Evolutionary conservation across 1,140 invertebrate genomes (phyloP).

Genomic region (Drosophila santomea): DNA sequence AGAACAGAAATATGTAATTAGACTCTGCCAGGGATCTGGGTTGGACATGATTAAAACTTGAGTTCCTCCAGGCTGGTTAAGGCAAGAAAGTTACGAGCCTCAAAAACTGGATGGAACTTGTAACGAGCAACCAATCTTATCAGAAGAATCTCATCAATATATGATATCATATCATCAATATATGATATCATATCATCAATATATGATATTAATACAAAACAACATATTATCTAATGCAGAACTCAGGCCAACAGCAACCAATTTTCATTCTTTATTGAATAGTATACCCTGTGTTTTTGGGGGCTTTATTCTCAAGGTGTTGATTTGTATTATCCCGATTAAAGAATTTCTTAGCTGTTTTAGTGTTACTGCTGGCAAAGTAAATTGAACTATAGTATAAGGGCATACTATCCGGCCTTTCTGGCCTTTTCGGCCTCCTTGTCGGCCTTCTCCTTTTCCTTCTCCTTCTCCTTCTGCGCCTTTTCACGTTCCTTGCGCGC

Average conservation of each 20-base stretch:
- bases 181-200: not conserved
- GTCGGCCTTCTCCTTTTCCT: slow-evolving; percentile 42
- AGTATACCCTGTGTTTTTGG: not conserved
- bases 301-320: not conserved
- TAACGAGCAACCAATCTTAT: too few relatives aligned
- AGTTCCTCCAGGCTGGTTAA: not conserved
- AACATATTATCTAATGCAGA: not conserved
- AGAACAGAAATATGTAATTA: slow-evolving; percentile 8
- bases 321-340: not conserved
- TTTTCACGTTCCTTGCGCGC: slow-evolving; percentile 50
- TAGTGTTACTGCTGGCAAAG: slow-evolving; percentile 3
- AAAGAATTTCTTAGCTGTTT: not conserved
- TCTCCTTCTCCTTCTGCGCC: slow-evolving; percentile 37
- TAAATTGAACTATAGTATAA: not conserved
- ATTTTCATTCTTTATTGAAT: slow-evolving; percentile 31
- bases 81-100: not conserved
- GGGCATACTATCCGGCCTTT: slow-evolving; percentile 13
- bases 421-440: slow-evolving; percentile 34
- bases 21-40: not conserved
- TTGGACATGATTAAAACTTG: slow-evolving; percentile 10
- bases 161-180: not conserved
- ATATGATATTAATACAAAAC: not conserved
- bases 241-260: slow-evolving; percentile 30
- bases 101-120: too few relatives aligned
- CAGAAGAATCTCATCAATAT: too few relatives aligned